Percentiles rank a stretch among this genome's conserved stretches.
phyloP scores from a whole-genome alignment of 2,113 vertebrate genomes.

The Nesospiza acunhae region DNA sequence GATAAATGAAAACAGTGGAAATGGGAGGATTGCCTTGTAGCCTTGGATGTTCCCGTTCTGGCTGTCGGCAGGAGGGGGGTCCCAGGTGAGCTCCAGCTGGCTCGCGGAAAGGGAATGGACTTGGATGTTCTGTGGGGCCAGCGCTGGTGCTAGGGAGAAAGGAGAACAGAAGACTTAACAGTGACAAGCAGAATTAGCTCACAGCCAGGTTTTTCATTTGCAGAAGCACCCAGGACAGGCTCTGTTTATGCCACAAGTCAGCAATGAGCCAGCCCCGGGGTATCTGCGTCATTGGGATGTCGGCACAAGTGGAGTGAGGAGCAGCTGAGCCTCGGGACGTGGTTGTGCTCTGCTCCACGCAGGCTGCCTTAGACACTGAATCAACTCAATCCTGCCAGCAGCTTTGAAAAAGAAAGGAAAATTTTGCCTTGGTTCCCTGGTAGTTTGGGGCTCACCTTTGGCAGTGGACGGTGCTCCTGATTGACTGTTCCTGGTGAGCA shows the following conservation, averaged over 20 bases:
- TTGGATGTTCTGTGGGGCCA: conserved; percentile 88
- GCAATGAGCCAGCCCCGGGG: neutral
- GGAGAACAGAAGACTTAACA: neutral
- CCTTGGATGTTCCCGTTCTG: conserved; percentile 97
- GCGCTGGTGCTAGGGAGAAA: conserved; percentile 82
- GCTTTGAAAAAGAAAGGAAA: neutral
- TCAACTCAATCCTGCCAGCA: neutral
- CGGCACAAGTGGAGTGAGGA: neutral
- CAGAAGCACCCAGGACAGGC: neutral
- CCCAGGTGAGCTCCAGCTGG: conserved; percentile 91
- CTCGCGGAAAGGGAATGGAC: conserved; percentile 84
- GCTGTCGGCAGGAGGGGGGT: conserved; percentile 87
- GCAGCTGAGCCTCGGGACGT: fast-evolving
- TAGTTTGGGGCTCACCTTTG: neutral
- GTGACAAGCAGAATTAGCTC: neutral
- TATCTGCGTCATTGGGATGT: neutral
- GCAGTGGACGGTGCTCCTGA: neutral
- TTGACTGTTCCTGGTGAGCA: fast-evolving
- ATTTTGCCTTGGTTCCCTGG: neutral
- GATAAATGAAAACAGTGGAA: neutral
- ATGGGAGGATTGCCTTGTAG: conserved; percentile 85
- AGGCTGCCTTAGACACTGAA: neutral
- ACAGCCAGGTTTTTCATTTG: neutral
- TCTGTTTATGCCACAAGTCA: neutral
- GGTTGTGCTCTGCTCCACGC: neutral